Conservation (phyloP, 2,888 invertebrate species). For the Scotopteryx bipunctaria region DNA sequence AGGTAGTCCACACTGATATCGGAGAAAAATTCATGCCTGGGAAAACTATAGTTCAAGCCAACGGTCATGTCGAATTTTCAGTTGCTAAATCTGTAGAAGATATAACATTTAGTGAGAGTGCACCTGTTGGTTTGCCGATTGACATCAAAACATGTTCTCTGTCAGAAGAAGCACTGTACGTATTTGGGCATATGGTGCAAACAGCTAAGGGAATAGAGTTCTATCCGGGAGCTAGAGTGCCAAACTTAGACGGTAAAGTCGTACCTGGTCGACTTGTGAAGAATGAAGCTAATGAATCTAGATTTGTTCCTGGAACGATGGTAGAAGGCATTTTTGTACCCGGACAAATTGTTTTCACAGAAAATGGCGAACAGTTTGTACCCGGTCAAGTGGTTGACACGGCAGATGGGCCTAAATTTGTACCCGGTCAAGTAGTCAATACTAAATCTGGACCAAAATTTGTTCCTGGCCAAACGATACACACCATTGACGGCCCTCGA, state of each 20-base stretch:
- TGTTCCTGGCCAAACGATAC: constrained; percentile 88
- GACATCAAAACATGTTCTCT: constrained; percentile 81
- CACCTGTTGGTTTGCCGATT: constrained; percentile 82
- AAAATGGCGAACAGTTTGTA: constrained; percentile 87
- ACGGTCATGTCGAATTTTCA: constrained; percentile 83
- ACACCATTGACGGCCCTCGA: constrained; percentile 87
- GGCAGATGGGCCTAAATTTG: constrained; percentile 87
- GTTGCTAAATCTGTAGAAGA: constrained; percentile 84
- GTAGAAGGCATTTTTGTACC: constrained; percentile 87
- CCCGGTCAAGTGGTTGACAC: constrained; percentile 89
- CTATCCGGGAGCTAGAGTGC: constrained; percentile 82
- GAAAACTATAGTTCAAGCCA: constrained; percentile 73
- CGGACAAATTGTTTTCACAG: constrained; percentile 87
- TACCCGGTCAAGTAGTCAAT: constrained; percentile 90
- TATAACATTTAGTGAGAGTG: constrained; percentile 79
- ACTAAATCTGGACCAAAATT: constrained; percentile 86
- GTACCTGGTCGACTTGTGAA: constrained; percentile 86
- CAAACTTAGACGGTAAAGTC: constrained; percentile 82
- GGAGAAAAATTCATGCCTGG: constrained; percentile 87
- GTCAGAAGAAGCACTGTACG: constrained; percentile 78
- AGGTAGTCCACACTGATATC: constrained; percentile 82
- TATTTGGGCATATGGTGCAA: constrained; percentile 87
- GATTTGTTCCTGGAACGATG: constrained; percentile 88
- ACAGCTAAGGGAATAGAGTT: constrained; percentile 86
- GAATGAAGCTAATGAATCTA: constrained; percentile 83